Evolutionary conservation across 2,113 vertebrate species (phyloP).

Genomic region (Nymphicus hollandicus): DNA sequence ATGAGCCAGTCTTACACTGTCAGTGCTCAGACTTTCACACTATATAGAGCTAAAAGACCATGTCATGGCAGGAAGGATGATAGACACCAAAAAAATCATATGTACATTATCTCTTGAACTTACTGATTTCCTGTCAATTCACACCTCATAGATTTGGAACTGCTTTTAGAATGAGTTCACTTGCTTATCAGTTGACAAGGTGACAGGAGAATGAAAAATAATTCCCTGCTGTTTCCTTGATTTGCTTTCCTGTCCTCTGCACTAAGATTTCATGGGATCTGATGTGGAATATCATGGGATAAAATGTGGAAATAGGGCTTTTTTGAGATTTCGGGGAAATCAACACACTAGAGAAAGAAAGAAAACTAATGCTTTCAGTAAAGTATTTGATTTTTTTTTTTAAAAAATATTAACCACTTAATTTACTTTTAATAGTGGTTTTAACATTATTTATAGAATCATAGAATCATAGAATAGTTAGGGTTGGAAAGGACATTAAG

Average conservation of each 20-base stretch:
- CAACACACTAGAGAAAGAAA: background rate
- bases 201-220: conserved; percentile 28
- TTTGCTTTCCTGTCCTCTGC: background rate
- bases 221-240: background rate
- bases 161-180: conserved; percentile 43
- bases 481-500: too few species aligned
- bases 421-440: background rate
- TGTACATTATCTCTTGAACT: conserved; percentile 43
- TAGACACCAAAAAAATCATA: background rate
- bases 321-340: background rate
- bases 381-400: background rate
- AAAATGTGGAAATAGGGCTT: background rate
- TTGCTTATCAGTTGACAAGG: conserved; percentile 45
- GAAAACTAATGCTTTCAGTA: background rate
- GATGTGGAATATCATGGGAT: too few species aligned
- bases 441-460: too few species aligned
- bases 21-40: background rate
- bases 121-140: conserved; percentile 54
- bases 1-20: background rate
- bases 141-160: conserved; percentile 21
- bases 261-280: background rate
- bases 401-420: background rate
- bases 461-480: too few species aligned
- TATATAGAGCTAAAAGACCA: background rate
- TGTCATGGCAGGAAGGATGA: background rate